Base-by-base conservation (phyloP, 2,888 invertebrate genomes). In the Pharmacophagus antenor region DNA sequence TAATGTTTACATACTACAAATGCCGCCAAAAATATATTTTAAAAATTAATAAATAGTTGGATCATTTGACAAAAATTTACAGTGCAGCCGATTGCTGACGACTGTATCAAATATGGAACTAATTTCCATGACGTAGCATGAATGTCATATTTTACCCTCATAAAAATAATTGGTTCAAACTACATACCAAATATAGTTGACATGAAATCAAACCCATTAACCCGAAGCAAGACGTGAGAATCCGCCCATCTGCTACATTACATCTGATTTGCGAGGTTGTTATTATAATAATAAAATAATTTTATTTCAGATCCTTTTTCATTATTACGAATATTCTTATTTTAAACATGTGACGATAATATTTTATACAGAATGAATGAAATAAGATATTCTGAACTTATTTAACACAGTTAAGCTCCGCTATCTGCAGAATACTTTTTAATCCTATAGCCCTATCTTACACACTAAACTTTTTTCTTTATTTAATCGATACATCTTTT, bases 91-190 rank as follows among this genome's bases (percentile, higher is more conserved):
- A n/a, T 37, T 37, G n/a, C 20, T 47, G 47, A 53, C 10, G 53
- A 42, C 41, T 48, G 37, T 54, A 49, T 27, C 42, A 49, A 48
- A 53, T 53, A 17, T 53, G 21, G 21, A 42, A 41, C 47, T 42
- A 58, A 58, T 51, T 27, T 44, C 21, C 44, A 31, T 55, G 54
- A 58, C 41, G 42, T 42, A 42, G 25, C 53, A 48, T 54, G 25
- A 54, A 53, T 41, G 27, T 41, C 20, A 55, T 22, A 50, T 54
- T 52, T 53, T 47, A 31, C 18, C 50, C 27, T 49, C 50, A 60
- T 60, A 60, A 60, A 60, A 50, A 60, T 60, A 60, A 60, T 60
- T 50, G 59, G 46, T 54, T 58, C 54, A 60, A 22, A 55, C 55
- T 46, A 59, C 46, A 17, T 37, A 54, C 41, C 59, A 18, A 25